Conservation (phyloP, 2,797 vertebrate species). For the Anas capensis region DNA sequence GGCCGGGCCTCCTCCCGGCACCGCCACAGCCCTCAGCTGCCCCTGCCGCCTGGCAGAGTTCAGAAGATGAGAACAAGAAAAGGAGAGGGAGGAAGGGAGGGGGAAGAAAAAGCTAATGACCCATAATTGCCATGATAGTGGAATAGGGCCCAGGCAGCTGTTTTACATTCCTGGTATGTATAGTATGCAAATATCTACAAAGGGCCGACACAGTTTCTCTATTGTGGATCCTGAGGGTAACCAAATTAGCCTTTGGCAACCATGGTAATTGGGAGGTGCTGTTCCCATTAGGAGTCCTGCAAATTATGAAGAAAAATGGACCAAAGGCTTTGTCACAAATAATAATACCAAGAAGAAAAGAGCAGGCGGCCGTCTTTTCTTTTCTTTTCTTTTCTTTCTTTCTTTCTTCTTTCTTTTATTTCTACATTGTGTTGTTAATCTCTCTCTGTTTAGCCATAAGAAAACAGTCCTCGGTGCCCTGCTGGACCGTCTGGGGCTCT, state of each 20-base stretch:
- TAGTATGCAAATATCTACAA: constrained; percentile 87
- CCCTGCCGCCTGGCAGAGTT: constrained; percentile 77
- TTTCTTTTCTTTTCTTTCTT: constrained; percentile 54
- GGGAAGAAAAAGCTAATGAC: constrained; percentile 81
- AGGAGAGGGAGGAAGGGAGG: constrained; percentile 26
- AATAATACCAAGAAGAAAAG: constrained; percentile 84
- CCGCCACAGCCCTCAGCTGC: constrained; percentile 76
- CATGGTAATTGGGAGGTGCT: constrained; percentile 87
- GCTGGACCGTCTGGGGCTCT: constrained; percentile 49
- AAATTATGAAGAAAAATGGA: constrained; percentile 87
- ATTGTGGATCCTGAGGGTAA: constrained; percentile 85
- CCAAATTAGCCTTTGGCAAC: constrained; percentile 88
- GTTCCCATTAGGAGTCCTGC: constrained; percentile 88
- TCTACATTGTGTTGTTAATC: constrained; percentile 82
- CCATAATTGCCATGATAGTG: constrained; percentile 85
- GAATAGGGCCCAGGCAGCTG: constrained; percentile 83
- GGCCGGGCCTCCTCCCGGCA: not conserved
- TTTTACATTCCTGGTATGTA: constrained; percentile 87
- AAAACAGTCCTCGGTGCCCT: constrained; percentile 70
- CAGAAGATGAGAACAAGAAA: constrained; percentile 78
- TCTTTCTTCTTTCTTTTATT: constrained; percentile 59
- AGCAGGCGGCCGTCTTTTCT: constrained; percentile 78
- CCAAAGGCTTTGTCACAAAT: constrained; percentile 85
- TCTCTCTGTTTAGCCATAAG: constrained; percentile 79
- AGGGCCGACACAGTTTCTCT: constrained; percentile 83